Evolutionary conservation across 2,888 invertebrate genomes (phyloP), one percentile per base, ranked within the genome.

Genomic region (Mayetiola destructor): DNA sequence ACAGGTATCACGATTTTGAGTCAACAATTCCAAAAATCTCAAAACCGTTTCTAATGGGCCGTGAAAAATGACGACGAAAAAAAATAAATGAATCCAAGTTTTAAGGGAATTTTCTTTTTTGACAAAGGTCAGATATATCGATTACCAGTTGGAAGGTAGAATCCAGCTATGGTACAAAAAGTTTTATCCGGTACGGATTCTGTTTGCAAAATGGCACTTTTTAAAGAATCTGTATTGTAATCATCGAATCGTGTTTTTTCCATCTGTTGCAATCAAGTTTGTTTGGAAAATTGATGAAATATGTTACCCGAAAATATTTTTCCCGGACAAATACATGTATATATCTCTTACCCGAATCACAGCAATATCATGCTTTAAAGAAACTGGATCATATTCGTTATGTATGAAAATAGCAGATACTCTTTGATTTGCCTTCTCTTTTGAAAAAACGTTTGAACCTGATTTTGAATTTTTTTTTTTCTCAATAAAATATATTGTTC

Each of bases 291-390:
- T 9, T 37, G 10, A 14, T n/a, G 9, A 37, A 10, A 37, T 37
- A 37, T 5, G 5, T 10, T n/a, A 5, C 9, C 10, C 5, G n/a
- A 37, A 37, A 37, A n/a, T 5, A n/a, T n/a, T 10, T 10, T 37
- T n/a, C 9, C 9, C 5, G 9, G n/a, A 37, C n/a, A 14, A 18
- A 12, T 39, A 18, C 8, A 39, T 39, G 6, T 55, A 27, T 40
- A 18, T 32, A 37, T 29, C 12, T 37, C 56, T 55, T 56, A 59
- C 60, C 35, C 59, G 29, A 6, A 61, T 18, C n/a, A 61, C 59
- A 20, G 59, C 61, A 20, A 61, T 56, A 58, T 61, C 60, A 32
- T 61, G 60, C 20, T 59, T 57, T 18, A 39, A 30, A 10, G 60
- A 58, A 12, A 52, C 59, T 16, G 59, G 58, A 58, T 58, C 59